Evolutionary conservation across 2,797 vertebrate species (phyloP).

Genomic region (Coracias cyanogaster): DNA sequence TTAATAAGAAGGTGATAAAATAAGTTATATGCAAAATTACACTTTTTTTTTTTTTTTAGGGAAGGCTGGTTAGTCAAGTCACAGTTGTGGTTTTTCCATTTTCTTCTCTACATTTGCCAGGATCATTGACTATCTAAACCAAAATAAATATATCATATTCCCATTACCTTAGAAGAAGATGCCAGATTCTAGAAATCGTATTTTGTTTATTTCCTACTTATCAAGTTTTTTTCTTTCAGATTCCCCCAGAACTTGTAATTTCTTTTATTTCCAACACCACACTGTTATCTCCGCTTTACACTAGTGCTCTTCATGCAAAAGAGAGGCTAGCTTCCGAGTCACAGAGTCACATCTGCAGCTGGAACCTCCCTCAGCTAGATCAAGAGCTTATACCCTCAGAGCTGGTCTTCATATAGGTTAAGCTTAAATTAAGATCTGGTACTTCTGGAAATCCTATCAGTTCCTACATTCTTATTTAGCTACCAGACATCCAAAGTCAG

Average conservation of each 20-base stretch:
- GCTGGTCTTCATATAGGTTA: background rate
- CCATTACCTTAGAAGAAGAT: background rate
- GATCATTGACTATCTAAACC: background rate
- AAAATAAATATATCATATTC: background rate
- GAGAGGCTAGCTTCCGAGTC: background rate
- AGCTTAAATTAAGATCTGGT: background rate
- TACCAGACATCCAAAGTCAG: background rate
- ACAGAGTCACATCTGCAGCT: background rate
- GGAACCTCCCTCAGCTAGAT: background rate
- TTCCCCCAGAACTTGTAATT: background rate
- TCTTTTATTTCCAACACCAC: background rate
- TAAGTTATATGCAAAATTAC: slow-evolving; percentile 17
- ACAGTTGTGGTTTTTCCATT: background rate
- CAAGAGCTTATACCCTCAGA: background rate
- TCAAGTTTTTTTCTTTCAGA: background rate
- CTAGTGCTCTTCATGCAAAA: background rate
- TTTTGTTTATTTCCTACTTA: background rate
- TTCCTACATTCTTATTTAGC: background rate
- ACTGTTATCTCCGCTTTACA: background rate
- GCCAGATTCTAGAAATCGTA: background rate
- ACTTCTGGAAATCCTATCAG: background rate
- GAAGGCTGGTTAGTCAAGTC: background rate
- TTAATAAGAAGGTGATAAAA: slow-evolving; percentile 9
- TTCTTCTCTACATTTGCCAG: background rate
- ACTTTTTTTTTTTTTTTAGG: background rate